Conservation (phyloP, 2,113 vertebrate species). For the Podarcis muralis region DNA sequence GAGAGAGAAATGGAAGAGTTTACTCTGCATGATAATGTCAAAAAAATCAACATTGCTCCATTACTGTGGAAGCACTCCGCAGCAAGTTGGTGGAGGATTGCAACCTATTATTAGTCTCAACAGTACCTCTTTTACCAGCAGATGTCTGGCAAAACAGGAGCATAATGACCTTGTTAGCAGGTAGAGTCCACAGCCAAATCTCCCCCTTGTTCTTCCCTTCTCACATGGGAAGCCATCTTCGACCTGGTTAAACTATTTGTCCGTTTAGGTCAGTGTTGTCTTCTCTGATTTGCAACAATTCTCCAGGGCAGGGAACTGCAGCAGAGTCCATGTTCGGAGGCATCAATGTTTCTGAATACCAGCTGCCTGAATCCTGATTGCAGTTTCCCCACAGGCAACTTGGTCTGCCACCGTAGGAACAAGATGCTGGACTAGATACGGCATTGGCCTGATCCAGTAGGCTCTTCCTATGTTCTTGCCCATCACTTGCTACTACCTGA, state of each 20-base stretch:
- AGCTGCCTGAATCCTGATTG: too few relatives aligned
- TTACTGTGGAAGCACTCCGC: background rate
- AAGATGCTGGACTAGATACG: too few relatives aligned
- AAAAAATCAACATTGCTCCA: background rate
- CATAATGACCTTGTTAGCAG: slow-evolving; percentile 29
- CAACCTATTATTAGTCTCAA: background rate
- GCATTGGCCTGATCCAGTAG: too few relatives aligned
- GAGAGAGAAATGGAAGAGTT: slow-evolving; percentile 29
- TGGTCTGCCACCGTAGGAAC: too few relatives aligned
- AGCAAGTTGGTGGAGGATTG: background rate
- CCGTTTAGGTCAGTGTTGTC: background rate
- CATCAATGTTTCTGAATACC: too few relatives aligned
- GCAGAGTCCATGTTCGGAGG: too few relatives aligned
- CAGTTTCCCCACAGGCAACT: too few relatives aligned
- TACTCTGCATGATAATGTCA: slow-evolving; percentile 16
- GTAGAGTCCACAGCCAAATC: background rate
- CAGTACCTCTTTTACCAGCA: background rate
- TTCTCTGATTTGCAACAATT: background rate
- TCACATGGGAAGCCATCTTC: background rate
- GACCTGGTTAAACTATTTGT: background rate
- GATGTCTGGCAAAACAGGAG: background rate
- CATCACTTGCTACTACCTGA: too few relatives aligned
- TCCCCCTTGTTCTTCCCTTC: background rate
- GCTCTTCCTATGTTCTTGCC: too few relatives aligned
- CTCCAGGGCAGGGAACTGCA: background rate